Evolutionary conservation across 2,113 vertebrate genomes (phyloP).

Genomic region (Odontophorus gujanensis): DNA sequence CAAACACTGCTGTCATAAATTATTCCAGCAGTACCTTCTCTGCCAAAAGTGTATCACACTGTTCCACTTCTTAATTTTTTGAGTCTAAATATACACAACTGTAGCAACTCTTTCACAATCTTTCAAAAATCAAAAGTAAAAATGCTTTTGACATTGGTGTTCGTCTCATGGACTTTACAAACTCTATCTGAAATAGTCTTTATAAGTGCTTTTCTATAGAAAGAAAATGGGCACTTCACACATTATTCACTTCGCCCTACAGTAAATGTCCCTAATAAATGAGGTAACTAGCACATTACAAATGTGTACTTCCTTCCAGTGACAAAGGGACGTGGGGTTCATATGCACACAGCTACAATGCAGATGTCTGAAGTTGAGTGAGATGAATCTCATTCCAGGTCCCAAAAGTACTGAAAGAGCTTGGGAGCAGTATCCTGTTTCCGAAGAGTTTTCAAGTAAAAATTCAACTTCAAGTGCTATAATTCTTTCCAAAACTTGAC

Average conservation of each 20-base stretch:
- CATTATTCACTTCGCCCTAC: not conserved
- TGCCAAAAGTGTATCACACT: not conserved
- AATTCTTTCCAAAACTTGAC: slow-evolving; percentile 55
- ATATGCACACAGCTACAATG: not conserved
- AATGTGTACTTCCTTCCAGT: not conserved
- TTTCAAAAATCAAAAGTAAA: not conserved
- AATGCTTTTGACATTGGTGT: not conserved
- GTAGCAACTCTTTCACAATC: not conserved
- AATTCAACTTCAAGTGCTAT: slow-evolving; percentile 16
- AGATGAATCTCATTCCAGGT: slow-evolving; percentile 31
- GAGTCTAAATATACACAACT: not conserved
- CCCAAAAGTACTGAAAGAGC: slow-evolving; percentile 34
- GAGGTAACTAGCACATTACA: not conserved
- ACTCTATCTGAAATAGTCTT: not conserved
- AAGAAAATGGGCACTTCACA: not conserved
- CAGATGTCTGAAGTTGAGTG: slow-evolving; percentile 17
- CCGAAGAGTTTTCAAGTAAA: slow-evolving; percentile 49
- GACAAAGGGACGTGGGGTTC: not conserved
- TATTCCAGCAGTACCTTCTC: not conserved
- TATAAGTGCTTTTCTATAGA: not conserved
- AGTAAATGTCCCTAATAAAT: not conserved
- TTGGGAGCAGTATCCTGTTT: slow-evolving; percentile 48
- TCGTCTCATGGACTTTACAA: not conserved
- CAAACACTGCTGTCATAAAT: not conserved
- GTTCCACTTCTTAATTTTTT: not conserved